Base-by-base conservation (phyloP, 35 echinoderm and acorn worm genomes). In the Ophiothrix spiculata region DNA sequence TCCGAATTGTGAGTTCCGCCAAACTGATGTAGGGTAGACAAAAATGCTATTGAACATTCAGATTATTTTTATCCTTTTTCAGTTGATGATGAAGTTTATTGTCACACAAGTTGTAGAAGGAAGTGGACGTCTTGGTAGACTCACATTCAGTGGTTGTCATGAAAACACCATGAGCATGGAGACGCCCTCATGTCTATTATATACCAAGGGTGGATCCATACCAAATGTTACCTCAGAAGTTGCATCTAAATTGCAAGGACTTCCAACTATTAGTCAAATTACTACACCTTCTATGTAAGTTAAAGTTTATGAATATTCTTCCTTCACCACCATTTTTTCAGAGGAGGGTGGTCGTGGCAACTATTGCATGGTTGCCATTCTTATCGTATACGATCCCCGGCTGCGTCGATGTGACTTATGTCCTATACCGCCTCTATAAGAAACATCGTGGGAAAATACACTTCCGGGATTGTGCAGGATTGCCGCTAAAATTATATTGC, bases 261-360 rank as follows among this genome's bases (percentile, higher is more conserved):
- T 84, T n/a, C 90, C 95, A 40, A 32, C 38, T 37, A 81, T 79
- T 21, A 83, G 84, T 38, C 91, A 98, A 23, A 35, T 98, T 10
- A 91, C 88, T 17, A 56, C 87, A 32, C 84, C 95, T 37, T 90
- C 95, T 35, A 76, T 98, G 95, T 98, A 74, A 93, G 94, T 97
- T 37, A 37, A 10, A 21, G 17, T 10, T 60, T 17, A 86, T 64
- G n/a, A 15, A 63, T 28, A 63, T 63, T 63, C n/a, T 15, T 63
- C n/a, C 56, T 63, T 14, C 14, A 15, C 14, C n/a, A 63, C 14
- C 14, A n/a, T n/a, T n/a, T n/a, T n/a, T n/a, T n/a, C n/a, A n/a
- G n/a, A n/a, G n/a, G n/a, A n/a, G n/a, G n/a, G n/a, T n/a, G n/a
- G n/a, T n/a, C n/a, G n/a, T n/a, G n/a, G n/a, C n/a, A n/a, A n/a